phyloP scores from a whole-genome alignment of 2,797 vertebrate species.

The Denticeps clupeoides region DNA sequence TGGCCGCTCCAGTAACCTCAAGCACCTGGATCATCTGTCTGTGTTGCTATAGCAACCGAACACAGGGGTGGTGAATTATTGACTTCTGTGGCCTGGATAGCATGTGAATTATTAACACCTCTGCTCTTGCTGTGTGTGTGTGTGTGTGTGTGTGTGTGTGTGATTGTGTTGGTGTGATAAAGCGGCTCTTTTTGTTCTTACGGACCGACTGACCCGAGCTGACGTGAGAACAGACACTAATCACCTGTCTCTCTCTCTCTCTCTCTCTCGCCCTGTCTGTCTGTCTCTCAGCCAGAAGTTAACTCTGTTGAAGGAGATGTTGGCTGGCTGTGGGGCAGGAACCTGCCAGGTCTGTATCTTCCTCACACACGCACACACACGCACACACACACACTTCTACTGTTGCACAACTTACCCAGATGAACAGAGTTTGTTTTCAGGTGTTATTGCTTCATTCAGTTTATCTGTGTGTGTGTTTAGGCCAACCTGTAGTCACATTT shows the following conservation, averaged over 20 bases:
- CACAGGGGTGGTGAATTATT: slow-evolving; percentile 59
- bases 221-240: too few species aligned
- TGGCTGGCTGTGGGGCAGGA: slow-evolving; percentile 91
- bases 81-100: slow-evolving; percentile 39
- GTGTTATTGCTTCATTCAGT: too few species aligned
- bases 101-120: slow-evolving; percentile 62
- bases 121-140: not conserved
- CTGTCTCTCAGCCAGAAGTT: slow-evolving; percentile 69
- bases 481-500: too few species aligned
- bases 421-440: not conserved
- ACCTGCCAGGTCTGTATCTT: slow-evolving; percentile 81
- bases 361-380: not conserved
- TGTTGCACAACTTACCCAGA: not conserved
- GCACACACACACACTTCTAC: not conserved
- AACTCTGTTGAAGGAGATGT: slow-evolving; percentile 80
- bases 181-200: too few species aligned
- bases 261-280: not conserved
- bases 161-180: slow-evolving; percentile 13
- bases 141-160: not conserved
- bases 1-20: slow-evolving; percentile 23
- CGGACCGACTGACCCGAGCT: too few species aligned
- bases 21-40: slow-evolving; percentile 24
- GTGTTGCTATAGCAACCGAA: slow-evolving; percentile 44
- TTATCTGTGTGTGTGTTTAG: too few species aligned
- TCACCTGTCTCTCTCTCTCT: not conserved